Evolutionary conservation across 2,797 vertebrate species (phyloP).

Genomic region (Thaleichthys pacificus): DNA sequence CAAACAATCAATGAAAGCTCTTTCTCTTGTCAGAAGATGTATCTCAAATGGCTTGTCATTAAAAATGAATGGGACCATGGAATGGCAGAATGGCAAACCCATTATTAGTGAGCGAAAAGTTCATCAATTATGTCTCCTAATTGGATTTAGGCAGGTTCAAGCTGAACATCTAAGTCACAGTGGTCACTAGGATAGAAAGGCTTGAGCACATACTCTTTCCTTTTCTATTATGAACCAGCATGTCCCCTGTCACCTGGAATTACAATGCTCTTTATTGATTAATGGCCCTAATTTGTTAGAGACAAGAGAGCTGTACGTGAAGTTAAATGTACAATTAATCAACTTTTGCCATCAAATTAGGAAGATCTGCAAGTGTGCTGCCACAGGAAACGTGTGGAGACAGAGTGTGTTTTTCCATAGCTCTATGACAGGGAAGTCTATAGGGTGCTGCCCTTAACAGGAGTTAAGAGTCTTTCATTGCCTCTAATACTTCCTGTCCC

Average conservation of each 20-base stretch:
- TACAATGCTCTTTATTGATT: constrained; percentile 99
- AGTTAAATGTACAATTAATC: constrained; percentile 99
- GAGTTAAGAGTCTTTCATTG: constrained; percentile 90
- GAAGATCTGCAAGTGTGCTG: constrained; percentile 84
- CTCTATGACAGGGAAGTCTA: constrained; percentile 75
- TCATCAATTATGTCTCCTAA: constrained; percentile 99
- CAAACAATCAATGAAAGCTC: background rate
- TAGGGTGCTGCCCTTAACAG: constrained; percentile 76
- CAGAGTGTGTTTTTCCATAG: constrained; percentile 84
- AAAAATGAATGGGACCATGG: constrained; percentile 82
- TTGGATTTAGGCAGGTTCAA: constrained; percentile 96
- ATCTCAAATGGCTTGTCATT: constrained; percentile 73
- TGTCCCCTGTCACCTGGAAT: constrained; percentile 96
- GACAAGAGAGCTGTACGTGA: constrained; percentile 93
- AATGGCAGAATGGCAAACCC: constrained; percentile 78
- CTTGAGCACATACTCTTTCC: constrained; percentile 81
- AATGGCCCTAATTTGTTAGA: constrained; percentile 99
- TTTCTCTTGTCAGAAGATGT: constrained; percentile 31
- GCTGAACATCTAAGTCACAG: constrained; percentile 89
- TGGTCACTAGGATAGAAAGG: constrained; percentile 89
- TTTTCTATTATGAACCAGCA: constrained; percentile 99
- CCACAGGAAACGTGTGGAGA: constrained; percentile 72
- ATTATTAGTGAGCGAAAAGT: constrained; percentile 85
- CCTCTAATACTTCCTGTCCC: constrained; percentile 90
- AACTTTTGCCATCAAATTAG: constrained; percentile 97